Percentiles rank a stretch among this genome's conserved stretches.
These are phyloP conservation scores for Epiblema foenella DNA, from an alignment of 2,888 invertebrate genomes.

Conservation along the genomic window DNA sequence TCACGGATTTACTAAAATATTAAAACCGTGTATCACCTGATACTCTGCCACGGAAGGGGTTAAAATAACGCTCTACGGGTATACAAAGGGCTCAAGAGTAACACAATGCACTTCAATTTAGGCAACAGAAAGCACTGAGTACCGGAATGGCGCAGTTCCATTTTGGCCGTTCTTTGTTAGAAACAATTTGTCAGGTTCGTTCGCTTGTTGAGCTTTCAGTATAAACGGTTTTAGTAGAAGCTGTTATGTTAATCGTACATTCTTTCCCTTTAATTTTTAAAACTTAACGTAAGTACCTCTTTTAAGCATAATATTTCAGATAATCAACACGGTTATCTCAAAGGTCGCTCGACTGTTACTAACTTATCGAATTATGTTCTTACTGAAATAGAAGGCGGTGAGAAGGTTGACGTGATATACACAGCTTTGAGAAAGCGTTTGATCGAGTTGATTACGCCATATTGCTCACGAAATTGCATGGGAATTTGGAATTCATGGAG, in stretches of 20 bases:
- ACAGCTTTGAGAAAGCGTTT: no score
- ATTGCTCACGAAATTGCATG: no score
- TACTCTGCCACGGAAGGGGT: not conserved
- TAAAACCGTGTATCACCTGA: not conserved
- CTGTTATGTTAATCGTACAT: not conserved
- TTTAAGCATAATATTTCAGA: no score
- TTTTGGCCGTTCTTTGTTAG: slow-evolving; percentile 27
- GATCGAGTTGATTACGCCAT: no score
- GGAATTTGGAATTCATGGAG: no score
- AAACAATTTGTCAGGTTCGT: slow-evolving; percentile 26
- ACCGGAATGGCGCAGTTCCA: slow-evolving; percentile 17
- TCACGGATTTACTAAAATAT: not conserved
- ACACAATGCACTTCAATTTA: slow-evolving; percentile 36
- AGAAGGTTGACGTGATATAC: no score
- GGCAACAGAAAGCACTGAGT: slow-evolving; percentile 31
- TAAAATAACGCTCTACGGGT: not conserved
- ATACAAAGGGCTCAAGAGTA: slow-evolving; percentile 20
- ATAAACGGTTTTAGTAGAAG: not conserved
- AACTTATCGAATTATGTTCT: no score
- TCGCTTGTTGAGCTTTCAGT: slow-evolving; percentile 8
- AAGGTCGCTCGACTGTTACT: no score
- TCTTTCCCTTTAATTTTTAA: no score
- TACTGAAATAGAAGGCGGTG: no score
- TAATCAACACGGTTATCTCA: no score
- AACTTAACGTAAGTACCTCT: no score